Percentiles rank a stretch among this genome's conserved stretches.
phyloP scores from a whole-genome alignment of 2,797 vertebrate species.

The Jordanella pulchra region DNA sequence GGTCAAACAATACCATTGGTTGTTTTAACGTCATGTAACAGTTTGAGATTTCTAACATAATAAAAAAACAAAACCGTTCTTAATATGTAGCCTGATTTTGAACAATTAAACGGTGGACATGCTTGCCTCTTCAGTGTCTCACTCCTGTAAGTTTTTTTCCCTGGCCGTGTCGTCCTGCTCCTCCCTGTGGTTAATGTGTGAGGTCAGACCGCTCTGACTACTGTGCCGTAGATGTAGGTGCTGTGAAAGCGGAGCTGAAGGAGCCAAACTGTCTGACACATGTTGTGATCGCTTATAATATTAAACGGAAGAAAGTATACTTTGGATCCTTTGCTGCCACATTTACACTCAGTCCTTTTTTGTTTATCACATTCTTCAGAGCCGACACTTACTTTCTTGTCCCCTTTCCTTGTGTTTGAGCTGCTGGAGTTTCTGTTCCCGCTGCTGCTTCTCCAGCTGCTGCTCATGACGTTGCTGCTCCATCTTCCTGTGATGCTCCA shows the following conservation, averaged over 20 bases:
- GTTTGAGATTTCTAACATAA: not conserved
- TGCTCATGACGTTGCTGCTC: constrained; percentile 94
- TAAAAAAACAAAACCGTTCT: not conserved
- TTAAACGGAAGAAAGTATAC: not conserved
- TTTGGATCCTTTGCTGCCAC: not conserved
- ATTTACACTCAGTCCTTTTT: not conserved
- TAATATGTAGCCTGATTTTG: not conserved
- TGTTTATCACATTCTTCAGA: not conserved
- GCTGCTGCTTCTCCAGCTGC: constrained; percentile 94
- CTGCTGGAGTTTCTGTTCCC: constrained; percentile 93
- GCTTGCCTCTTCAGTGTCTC: constrained; percentile 12
- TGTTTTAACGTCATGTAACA: not conserved
- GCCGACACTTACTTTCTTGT: constrained; percentile 90
- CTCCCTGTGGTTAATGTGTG: constrained; percentile 38
- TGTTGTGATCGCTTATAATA: constrained; percentile 30
- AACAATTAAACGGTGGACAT: not conserved
- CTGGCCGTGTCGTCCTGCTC: constrained; percentile 12
- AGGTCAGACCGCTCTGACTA: constrained; percentile 54
- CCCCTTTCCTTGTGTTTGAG: constrained; percentile 97
- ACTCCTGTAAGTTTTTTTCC: constrained; percentile 9
- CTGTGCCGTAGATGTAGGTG: constrained; percentile 34
- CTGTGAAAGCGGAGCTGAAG: constrained; percentile 33
- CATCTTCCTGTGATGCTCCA: constrained; percentile 96
- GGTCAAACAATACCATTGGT: not conserved
- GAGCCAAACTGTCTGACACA: constrained; percentile 33